Base-by-base conservation (phyloP, 2,113 vertebrate species). In the Brachyhypopomus gauderio region DNA sequence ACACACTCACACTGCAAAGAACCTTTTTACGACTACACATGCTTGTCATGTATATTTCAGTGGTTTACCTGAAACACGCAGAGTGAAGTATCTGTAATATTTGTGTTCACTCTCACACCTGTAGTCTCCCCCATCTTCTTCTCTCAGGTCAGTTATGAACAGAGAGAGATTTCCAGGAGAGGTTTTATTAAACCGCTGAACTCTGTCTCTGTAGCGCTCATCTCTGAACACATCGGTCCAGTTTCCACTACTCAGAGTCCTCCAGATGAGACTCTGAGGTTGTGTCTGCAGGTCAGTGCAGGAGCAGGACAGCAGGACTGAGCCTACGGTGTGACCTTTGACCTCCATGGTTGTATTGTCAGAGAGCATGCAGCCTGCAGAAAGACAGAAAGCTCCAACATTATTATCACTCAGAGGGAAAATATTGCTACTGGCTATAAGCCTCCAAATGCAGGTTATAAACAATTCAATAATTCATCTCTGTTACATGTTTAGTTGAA, bases 271-370 rank as follows among this genome's bases (percentile, higher is more conserved):
- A 11, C 25, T 27, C 23, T 64, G 62, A 64, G 63, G 27, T 78
- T 70, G 70, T 22, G 14, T 9, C 64, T 71, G 30, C 4, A 41
- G 30, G 48, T 71, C 52, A 25, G 27, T 59, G 22, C 77, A 78
- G 64, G 22, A 23, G 30, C 77, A 78, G 77, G 52, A 52, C 64
- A 78, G 75, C 38, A 77, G 36, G 16, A 77, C 75, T 63, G 75
- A 77, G 34, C 41, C 59, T 77, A 59, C 75, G 27, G 38, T 17
- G 60, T 12, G 36, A 41, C 36, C 36, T 22, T 2, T 45, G 5
- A 72, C 58, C n/a, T 22, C 9, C 25, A 52, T 16, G 48, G 75
- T 38, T 48, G 14, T 48, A 58, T 59, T 30, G 75, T n/a, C 38
- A 25, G 41, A 55, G 25, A 52, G 12, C 23, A 2, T 17, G 17